These are phyloP conservation scores for Drosophila lowei DNA, from an alignment of 1,140 invertebrate species.

Conservation along the genomic window DNA sequence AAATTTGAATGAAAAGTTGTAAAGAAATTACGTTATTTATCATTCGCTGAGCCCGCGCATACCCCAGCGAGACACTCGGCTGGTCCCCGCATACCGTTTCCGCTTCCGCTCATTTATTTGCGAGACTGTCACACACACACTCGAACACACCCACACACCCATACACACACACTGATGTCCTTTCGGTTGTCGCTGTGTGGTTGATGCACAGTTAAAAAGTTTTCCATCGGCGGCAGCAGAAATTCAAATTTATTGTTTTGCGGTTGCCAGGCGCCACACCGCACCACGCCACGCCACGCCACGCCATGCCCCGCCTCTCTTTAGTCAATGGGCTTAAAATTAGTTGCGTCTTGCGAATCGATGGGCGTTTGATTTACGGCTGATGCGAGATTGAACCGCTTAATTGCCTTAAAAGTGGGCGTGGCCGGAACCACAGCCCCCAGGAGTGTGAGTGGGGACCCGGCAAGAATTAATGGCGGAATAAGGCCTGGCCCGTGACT, in stretches of 20 bases:
- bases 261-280: conserved; percentile 48
- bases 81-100: conserved; percentile 62
- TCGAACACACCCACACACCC: conserved; percentile 18
- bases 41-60: conserved; percentile 53
- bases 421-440: conserved; percentile 6
- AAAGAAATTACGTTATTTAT: conserved; percentile 82
- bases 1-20: conserved; percentile 78
- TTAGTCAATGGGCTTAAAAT: conserved; percentile 57
- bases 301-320: conserved; percentile 26
- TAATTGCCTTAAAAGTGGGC: conserved; percentile 75
- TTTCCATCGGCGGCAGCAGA: conserved; percentile 58
- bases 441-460: background rate
- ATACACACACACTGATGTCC: conserved; percentile 15
- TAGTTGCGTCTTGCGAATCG: conserved; percentile 66
- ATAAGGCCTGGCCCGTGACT: conserved; percentile 41
- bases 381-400: conserved; percentile 62
- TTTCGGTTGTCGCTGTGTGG: conserved; percentile 60
- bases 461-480: conserved; percentile 52
- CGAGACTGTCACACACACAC: conserved; percentile 66
- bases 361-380: conserved; percentile 77
- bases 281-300: background rate
- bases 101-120: conserved; percentile 78
- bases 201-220: conserved; percentile 70
- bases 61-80: conserved; percentile 7
- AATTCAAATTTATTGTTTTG: conserved; percentile 81